Conservation (phyloP, 2,797 vertebrate genomes). For the Sciurus vulgaris region DNA sequence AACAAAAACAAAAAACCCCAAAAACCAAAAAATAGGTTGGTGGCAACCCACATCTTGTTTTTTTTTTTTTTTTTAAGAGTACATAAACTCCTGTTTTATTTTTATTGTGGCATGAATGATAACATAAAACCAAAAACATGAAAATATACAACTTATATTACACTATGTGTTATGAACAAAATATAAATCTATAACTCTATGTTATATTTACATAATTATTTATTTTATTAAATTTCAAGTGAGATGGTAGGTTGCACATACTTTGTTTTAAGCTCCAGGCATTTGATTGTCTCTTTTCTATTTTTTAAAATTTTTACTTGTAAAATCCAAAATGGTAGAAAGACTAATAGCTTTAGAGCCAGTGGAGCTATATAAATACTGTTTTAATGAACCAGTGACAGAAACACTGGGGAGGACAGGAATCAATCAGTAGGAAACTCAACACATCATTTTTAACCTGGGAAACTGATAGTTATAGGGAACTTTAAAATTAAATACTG, state of each 20-base stretch:
- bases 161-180: slow-evolving; percentile 99
- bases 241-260: slow-evolving; percentile 97
- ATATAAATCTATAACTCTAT: slow-evolving; percentile 99
- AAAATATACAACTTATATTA: slow-evolving; percentile 99
- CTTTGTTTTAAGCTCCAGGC: slow-evolving; percentile 99
- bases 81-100: slow-evolving; percentile 95
- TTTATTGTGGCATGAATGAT: slow-evolving; percentile 99
- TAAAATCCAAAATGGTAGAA: slow-evolving; percentile 88
- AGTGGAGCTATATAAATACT: slow-evolving; percentile 89
- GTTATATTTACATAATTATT: slow-evolving; percentile 99
- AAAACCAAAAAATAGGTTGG: slow-evolving; percentile 90
- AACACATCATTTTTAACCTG: slow-evolving; percentile 86
- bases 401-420: slow-evolving; percentile 85
- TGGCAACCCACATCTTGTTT: slow-evolving; percentile 92
- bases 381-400: slow-evolving; percentile 88
- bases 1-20: slow-evolving; percentile 47
- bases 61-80: slow-evolving; percentile 92
- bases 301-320: slow-evolving; percentile 86
- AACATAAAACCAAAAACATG: slow-evolving; percentile 98
- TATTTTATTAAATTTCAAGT: slow-evolving; percentile 99
- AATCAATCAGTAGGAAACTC: slow-evolving; percentile 87
- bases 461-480: slow-evolving; percentile 86
- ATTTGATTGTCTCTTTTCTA: slow-evolving; percentile 98
- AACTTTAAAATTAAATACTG: slow-evolving; percentile 86
- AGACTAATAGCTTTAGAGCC: slow-evolving; percentile 89